Evolutionary conservation across 2,888 invertebrate species (phyloP).

Genomic region (Drosophila mimica): DNA sequence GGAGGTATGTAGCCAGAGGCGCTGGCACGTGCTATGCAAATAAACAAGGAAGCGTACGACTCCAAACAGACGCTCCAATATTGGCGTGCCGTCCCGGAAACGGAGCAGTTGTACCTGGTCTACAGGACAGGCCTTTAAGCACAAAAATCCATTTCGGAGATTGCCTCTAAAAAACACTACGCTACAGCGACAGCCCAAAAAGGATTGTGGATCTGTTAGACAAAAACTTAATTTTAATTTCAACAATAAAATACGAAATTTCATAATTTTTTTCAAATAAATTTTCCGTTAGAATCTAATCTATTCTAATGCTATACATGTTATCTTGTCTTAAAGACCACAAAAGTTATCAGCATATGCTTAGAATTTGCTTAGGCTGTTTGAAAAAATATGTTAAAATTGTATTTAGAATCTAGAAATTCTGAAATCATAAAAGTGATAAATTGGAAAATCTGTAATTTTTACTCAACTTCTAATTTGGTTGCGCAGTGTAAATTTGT

Average conservation of each 20-base stretch:
- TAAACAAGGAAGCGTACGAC: constrained; percentile 56
- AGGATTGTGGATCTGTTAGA: neutral
- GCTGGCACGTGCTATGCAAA: constrained; percentile 65
- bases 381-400: neutral
- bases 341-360: neutral
- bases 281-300: too few relatives aligned
- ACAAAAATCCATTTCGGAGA: constrained; percentile 33
- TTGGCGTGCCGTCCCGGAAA: constrained; percentile 72
- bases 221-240: neutral
- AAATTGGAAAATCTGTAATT: neutral
- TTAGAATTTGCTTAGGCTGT: neutral
- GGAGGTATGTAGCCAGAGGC: constrained; percentile 36
- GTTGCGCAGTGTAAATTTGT: constrained; percentile 52
- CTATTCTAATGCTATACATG: too few relatives aligned
- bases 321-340: neutral
- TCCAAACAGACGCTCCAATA: constrained; percentile 28
- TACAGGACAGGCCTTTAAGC: constrained; percentile 52
- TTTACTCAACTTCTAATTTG: neutral
- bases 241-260: neutral
- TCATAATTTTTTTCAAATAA: neutral
- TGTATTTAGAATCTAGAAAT: neutral
- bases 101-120: constrained; percentile 21
- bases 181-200: constrained; percentile 1
- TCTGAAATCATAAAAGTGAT: neutral
- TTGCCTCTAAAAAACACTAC: constrained; percentile 43